phyloP scores from a whole-genome alignment of 2,888 invertebrate species.

The Gastrophysa polygoni region DNA sequence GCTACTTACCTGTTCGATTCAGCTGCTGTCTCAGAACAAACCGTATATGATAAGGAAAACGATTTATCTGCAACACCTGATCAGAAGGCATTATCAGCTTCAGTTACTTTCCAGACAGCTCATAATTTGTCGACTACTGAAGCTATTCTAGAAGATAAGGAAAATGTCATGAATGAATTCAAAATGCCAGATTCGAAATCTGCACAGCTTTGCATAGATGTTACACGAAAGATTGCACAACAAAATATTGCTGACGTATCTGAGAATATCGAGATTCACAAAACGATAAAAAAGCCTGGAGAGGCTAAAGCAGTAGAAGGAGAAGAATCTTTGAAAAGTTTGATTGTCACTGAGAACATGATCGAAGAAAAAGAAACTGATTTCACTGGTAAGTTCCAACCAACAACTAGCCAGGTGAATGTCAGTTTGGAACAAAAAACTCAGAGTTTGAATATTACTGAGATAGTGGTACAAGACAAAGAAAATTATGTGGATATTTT shows the following conservation, averaged over 20 bases:
- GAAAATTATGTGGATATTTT: slow-evolving; percentile 48
- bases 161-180: slow-evolving; percentile 52
- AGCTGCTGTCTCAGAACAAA: slow-evolving; percentile 52
- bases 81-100: slow-evolving; percentile 56
- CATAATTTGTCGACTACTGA: slow-evolving; percentile 56
- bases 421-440: slow-evolving; percentile 61
- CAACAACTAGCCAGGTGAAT: slow-evolving; percentile 59
- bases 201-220: slow-evolving; percentile 48
- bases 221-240: slow-evolving; percentile 56
- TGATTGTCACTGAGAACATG: slow-evolving; percentile 60
- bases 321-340: slow-evolving; percentile 59
- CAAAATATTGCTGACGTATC: slow-evolving; percentile 44
- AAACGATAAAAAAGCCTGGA: slow-evolving; percentile 42
- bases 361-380: slow-evolving; percentile 61
- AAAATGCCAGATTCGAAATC: slow-evolving; percentile 50
- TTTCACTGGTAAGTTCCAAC: slow-evolving; percentile 58
- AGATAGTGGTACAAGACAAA: slow-evolving; percentile 50
- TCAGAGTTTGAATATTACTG: slow-evolving; percentile 57
- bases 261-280: slow-evolving; percentile 45
- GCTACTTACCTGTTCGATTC: slow-evolving; percentile 51
- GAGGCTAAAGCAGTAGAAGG: slow-evolving; percentile 52
- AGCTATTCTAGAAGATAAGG: slow-evolving; percentile 58
- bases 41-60: slow-evolving; percentile 57
- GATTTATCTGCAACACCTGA: slow-evolving; percentile 47
- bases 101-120: slow-evolving; percentile 54